phyloP scores from a whole-genome alignment of 1,140 invertebrate species.

The Trichonephila clavipes region DNA sequence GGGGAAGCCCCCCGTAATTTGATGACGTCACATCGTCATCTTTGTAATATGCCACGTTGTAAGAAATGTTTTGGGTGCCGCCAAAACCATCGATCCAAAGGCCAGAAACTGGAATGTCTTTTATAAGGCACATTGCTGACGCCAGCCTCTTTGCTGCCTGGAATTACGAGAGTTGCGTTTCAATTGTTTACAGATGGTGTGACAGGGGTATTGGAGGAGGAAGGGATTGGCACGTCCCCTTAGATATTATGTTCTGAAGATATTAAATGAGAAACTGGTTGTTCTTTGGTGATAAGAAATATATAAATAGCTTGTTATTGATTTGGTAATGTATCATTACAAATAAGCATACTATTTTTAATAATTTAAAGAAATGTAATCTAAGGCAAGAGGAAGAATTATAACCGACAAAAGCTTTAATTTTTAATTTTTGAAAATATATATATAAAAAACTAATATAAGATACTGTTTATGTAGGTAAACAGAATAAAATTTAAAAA shows the following conservation, averaged over 20 bases:
- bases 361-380: too few relatives aligned
- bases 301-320: too few relatives aligned
- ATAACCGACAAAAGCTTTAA: too few relatives aligned
- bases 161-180: background rate
- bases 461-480: too few relatives aligned
- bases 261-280: background rate
- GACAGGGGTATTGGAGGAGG: background rate
- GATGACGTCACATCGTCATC: conserved; percentile 45
- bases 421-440: too few relatives aligned
- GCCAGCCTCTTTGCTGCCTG: background rate
- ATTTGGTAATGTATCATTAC: too few relatives aligned
- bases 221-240: background rate
- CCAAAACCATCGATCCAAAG: conserved; percentile 43
- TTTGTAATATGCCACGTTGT: conserved; percentile 33
- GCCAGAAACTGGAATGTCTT: background rate
- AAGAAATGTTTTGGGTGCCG: conserved; percentile 48
- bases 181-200: background rate
- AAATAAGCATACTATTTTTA: too few relatives aligned
- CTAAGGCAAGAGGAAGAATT: too few relatives aligned
- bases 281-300: too few relatives aligned
- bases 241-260: background rate
- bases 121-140: conserved; percentile 14
- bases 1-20: conserved; percentile 15
- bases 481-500: too few relatives aligned
- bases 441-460: too few relatives aligned